phyloP scores from a whole-genome alignment of 2,888 invertebrate genomes.

The Athetis lepigone region DNA sequence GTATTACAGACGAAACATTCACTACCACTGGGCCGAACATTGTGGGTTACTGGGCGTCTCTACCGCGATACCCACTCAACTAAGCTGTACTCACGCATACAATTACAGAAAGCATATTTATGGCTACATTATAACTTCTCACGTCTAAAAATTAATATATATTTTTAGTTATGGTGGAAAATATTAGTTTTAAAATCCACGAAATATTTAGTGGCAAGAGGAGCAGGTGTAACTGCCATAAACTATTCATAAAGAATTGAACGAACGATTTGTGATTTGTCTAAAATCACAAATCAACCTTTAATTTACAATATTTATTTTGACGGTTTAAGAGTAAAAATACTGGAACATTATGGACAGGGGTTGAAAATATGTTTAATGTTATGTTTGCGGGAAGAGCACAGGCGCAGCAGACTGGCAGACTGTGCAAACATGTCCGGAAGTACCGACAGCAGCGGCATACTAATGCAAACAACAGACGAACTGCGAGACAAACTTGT shows the following conservation, averaged over 20 bases:
- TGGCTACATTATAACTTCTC: constrained; percentile 11
- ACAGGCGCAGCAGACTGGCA: constrained; percentile 55
- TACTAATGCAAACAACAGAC: constrained; percentile 59
- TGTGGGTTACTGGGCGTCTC: constrained; percentile 89
- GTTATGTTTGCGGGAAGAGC: constrained; percentile 66
- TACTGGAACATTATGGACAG: constrained; percentile 18
- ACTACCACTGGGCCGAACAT: constrained; percentile 88
- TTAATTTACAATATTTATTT: constrained; percentile 2
- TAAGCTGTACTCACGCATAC: constrained; percentile 45
- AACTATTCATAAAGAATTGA: constrained; percentile 4
- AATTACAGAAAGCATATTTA: constrained; percentile 23
- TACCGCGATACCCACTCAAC: constrained; percentile 61
- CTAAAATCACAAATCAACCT: too few relatives aligned
- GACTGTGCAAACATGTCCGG: constrained; percentile 60
- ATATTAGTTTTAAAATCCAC: neutral
- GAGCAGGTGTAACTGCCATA: neutral
- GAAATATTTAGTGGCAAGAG: constrained; percentile 4
- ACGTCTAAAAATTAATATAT: neutral
- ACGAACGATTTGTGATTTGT: too few relatives aligned
- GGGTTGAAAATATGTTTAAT: constrained; percentile 67
- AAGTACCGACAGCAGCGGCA: constrained; percentile 55
- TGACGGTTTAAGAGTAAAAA: neutral
- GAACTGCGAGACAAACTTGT: constrained; percentile 25
- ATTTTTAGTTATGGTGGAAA: neutral
- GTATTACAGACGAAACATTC: constrained; percentile 90